phyloP scores from a whole-genome alignment of 1,140 invertebrate species.

The Stenopsyche tienmushanensis region DNA sequence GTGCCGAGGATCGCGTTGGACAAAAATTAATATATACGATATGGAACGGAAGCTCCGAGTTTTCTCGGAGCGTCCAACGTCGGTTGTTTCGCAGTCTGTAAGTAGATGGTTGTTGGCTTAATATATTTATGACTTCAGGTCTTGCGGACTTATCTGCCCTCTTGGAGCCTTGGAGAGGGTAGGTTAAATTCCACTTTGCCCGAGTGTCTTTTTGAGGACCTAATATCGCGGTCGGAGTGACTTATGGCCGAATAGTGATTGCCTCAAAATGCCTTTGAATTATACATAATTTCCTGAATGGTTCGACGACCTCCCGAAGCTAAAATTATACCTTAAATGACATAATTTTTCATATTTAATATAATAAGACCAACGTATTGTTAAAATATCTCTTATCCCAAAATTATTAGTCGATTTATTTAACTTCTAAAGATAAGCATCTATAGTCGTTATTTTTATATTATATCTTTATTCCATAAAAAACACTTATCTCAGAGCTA shows the following conservation, averaged over 20 bases:
- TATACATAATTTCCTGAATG: too few relatives aligned
- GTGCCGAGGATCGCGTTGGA: neutral
- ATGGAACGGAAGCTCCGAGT: conserved; percentile 2
- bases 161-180: neutral
- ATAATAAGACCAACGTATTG: too few relatives aligned
- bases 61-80: conserved; percentile 5
- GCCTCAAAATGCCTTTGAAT: too few relatives aligned
- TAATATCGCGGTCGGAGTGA: conserved; percentile 12
- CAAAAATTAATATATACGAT: conserved; percentile 28
- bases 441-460: too few relatives aligned
- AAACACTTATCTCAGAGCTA: too few relatives aligned
- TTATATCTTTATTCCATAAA: too few relatives aligned
- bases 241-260: conserved; percentile 2
- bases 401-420: too few relatives aligned
- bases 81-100: conserved; percentile 19
- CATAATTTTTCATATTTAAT: too few relatives aligned
- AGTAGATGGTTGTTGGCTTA: conserved; percentile 36
- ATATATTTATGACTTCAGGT: conserved; percentile 37
- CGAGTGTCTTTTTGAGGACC: conserved; percentile 16
- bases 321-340: too few relatives aligned
- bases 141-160: conserved; percentile 25
- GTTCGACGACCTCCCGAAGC: too few relatives aligned
- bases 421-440: too few relatives aligned
- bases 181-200: conserved; percentile 25
- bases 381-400: too few relatives aligned